Evolutionary conservation across 2,888 invertebrate genomes (phyloP), one percentile per base, ranked within the genome.

Genomic region (Cacoxenus indagator): DNA sequence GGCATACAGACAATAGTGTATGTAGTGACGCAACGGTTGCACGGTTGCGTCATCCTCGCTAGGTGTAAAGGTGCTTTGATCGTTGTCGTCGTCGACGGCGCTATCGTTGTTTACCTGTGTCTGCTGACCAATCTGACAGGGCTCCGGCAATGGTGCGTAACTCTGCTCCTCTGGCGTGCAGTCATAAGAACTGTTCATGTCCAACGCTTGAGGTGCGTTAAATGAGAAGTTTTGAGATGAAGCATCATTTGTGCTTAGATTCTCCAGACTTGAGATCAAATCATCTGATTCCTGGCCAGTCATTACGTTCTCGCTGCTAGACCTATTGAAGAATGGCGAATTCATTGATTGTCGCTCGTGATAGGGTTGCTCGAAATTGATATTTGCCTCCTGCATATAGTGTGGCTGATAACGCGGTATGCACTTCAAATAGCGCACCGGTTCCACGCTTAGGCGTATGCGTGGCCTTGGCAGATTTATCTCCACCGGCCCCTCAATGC

Each of bases 1-100:
- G 43, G 87, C 85, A 64, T 87, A 88, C 54, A 88, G 84, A 74
- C 88, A 88, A 76, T 88, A 88, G 74, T 88, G 88, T 67, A 88
- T 87, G 69, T 86, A 88, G 68, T 88, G 85, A 1, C 87, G 84
- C 68, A 85, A 69, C 6, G 84, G 76, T 37, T 81, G 76, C 61
- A 81, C 48, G 9, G 69, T 68, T 31, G 59, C 65, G 14, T 55
- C 77, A 45, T 73, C 80, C 8, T 14, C 61, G 64, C 79, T 75
- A 43, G 78, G 73, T 57, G 84, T 72, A 61, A 65, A 77, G n/a
- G 75, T 80, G 73, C 78, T 83, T 26, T 43, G 69, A 31, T 83
- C 81, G 1, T 77, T 77, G 1, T 70, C 68, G 43, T 68, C 55
- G 1, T 24, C 27, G 9, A 72, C 73, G 1, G 73, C 70, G 57